phyloP scores from a whole-genome alignment of 1,140 invertebrate species.

The Sinonovacula constricta region DNA sequence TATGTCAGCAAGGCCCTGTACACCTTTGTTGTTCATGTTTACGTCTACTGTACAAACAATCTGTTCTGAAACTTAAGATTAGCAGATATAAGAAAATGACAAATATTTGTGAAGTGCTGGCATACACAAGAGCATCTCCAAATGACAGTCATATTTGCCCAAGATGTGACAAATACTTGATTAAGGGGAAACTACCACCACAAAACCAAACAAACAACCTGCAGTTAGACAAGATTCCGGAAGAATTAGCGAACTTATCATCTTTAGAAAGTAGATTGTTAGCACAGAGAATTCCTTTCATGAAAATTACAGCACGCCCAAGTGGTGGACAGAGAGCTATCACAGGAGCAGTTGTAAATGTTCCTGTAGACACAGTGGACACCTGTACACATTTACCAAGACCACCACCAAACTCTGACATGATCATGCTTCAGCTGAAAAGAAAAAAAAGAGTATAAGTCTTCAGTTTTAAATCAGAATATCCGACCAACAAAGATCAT shows the following conservation, averaged over 20 bases:
- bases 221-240: neutral
- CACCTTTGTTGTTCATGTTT: constrained; percentile 18
- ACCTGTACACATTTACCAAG: constrained; percentile 8
- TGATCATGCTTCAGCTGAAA: constrained; percentile 11
- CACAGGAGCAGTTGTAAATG: constrained; percentile 23
- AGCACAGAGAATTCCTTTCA: constrained; percentile 29
- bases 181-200: constrained; percentile 5
- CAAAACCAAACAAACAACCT: constrained; percentile 12
- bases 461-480: neutral
- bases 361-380: constrained; percentile 12
- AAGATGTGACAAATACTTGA: constrained; percentile 6
- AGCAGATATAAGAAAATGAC: neutral
- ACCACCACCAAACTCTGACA: constrained; percentile 12
- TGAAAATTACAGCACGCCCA: constrained; percentile 23
- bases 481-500: constrained; percentile 7
- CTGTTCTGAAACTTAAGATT: neutral
- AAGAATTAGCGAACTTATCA: constrained; percentile 6
- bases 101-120: neutral
- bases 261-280: constrained; percentile 1
- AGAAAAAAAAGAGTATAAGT: constrained; percentile 21
- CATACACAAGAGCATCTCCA: neutral
- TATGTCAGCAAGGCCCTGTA: neutral
- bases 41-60: constrained; percentile 14
- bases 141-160: neutral
- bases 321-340: constrained; percentile 20